These are phyloP conservation scores for Falco cherrug DNA, from an alignment of 2,797 vertebrate genomes.

Conservation along the genomic window DNA sequence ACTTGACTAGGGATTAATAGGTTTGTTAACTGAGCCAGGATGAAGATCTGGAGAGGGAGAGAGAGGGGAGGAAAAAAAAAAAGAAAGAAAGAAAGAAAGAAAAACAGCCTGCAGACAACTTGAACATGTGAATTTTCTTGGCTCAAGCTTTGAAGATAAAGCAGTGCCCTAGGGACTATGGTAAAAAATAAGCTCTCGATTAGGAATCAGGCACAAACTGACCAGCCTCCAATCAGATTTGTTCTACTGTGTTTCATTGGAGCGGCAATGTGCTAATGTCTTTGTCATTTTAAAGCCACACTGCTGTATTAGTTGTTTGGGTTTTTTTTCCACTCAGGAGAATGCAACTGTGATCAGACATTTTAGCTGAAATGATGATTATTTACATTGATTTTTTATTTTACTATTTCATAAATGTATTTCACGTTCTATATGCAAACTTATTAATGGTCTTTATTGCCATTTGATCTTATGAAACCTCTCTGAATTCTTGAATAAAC, in stretches of 20 bases:
- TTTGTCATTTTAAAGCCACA: conserved; percentile 47
- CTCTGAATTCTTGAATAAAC: not conserved
- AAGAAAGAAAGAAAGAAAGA: not conserved
- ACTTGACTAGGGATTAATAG: conserved; percentile 77
- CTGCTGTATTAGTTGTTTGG: not conserved
- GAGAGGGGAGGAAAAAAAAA: not conserved
- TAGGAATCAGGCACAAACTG: conserved; percentile 56
- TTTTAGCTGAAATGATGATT: not conserved
- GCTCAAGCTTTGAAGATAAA: conserved; percentile 70
- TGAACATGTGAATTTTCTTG: conserved; percentile 63
- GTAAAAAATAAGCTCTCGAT: conserved; percentile 57
- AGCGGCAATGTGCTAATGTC: conserved; percentile 1
- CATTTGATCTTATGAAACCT: not conserved
- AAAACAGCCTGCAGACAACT: conserved; percentile 62
- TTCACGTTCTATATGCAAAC: not conserved
- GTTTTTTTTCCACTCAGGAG: not conserved
- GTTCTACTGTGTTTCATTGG: conserved; percentile 13
- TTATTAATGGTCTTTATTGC: not conserved
- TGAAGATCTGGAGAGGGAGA: conserved; percentile 35
- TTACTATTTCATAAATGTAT: not conserved
- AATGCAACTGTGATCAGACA: not conserved
- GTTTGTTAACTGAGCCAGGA: conserved; percentile 62
- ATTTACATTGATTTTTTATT: not conserved
- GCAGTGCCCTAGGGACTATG: conserved; percentile 43
- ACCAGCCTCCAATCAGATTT: conserved; percentile 56